Percentiles rank a stretch among this genome's conserved stretches.
Conservation (phyloP, 2,797 vertebrate genomes). For the Acanthurus tractus region DNA sequence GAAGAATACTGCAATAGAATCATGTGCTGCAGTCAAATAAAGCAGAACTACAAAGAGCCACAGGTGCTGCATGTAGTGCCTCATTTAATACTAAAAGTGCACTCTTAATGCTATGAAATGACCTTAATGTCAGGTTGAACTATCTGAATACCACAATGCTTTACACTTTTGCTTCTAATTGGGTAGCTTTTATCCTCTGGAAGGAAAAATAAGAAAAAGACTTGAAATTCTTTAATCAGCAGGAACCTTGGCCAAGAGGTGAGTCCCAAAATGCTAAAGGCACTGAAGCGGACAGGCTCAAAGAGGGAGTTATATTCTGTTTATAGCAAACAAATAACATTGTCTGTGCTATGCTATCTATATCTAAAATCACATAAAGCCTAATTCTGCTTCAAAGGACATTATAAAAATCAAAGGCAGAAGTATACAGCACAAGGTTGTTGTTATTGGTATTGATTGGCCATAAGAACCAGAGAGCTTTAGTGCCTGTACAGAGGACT, state of each 20-base stretch:
- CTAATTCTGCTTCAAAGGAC: slow-evolving; percentile 9
- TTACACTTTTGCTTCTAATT: slow-evolving; percentile 38
- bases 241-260: slow-evolving; percentile 18
- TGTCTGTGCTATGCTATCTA: neutral
- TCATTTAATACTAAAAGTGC: slow-evolving; percentile 6
- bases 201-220: slow-evolving; percentile 25
- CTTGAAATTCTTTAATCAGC: slow-evolving; percentile 35
- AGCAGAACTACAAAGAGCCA: neutral
- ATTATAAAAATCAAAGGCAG: slow-evolving; percentile 16
- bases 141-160: slow-evolving; percentile 21
- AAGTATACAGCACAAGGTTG: neutral
- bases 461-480: neutral
- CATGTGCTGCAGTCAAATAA: neutral
- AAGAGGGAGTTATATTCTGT: slow-evolving; percentile 6
- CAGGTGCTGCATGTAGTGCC: neutral
- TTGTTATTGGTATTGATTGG: slow-evolving; percentile 33
- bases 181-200: slow-evolving; percentile 30
- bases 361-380: slow-evolving; percentile 19
- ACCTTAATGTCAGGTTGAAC: slow-evolving; percentile 36
- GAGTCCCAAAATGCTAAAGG: slow-evolving; percentile 10
- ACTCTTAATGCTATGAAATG: slow-evolving; percentile 24
- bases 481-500: neutral
- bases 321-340: neutral
- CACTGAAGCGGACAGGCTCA: slow-evolving; percentile 5
- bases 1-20: neutral